Percentiles rank a stretch among this genome's conserved stretches.
phyloP scores from a whole-genome alignment of 2,113 vertebrate species.

The Psilopogon haemacephalus region DNA sequence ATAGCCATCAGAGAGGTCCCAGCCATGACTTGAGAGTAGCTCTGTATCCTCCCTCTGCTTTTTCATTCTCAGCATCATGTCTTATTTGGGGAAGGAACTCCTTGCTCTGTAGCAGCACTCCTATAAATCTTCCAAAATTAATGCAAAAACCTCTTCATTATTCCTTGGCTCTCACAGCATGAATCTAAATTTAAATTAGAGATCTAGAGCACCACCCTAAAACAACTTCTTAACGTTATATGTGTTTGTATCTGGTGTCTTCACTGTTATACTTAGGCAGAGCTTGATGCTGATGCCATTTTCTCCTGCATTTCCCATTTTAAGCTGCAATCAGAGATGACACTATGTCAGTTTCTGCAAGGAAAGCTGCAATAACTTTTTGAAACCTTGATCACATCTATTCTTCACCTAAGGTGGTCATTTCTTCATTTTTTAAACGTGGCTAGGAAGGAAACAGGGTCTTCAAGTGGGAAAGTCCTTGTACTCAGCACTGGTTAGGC shows the following conservation, averaged over 20 bases:
- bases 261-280: neutral
- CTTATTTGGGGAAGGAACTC: neutral
- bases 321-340: neutral
- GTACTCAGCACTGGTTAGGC: too few relatives aligned
- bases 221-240: neutral
- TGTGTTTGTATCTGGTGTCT: neutral
- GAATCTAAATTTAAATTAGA: neutral
- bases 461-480: neutral
- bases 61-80: neutral
- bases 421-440: neutral
- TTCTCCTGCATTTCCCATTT: neutral
- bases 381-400: neutral
- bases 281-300: neutral
- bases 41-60: neutral
- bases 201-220: neutral
- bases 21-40: neutral
- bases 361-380: neutral
- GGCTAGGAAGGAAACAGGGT: neutral
- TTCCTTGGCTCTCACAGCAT: neutral
- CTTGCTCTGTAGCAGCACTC: neutral
- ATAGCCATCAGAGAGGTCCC: conserved; percentile 12
- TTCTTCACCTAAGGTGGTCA: neutral
- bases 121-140: neutral
- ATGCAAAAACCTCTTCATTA: neutral
- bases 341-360: neutral